Conservation (phyloP, 2,888 invertebrate species). For the Heliconius charithonia region DNA sequence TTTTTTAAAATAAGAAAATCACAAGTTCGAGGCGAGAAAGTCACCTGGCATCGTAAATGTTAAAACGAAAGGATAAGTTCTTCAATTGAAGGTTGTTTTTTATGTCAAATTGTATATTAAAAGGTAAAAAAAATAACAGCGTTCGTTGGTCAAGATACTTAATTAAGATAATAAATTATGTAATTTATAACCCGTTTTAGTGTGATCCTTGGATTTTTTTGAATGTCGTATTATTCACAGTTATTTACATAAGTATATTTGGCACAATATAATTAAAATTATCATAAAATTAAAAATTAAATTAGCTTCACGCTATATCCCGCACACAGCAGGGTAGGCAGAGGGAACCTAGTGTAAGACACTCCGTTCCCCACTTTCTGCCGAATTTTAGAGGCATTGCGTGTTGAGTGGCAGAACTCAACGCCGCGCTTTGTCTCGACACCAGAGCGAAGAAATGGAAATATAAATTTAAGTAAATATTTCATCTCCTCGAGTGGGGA, state of each 20-base stretch:
- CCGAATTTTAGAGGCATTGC: too few relatives aligned
- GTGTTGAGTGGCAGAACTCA: too few relatives aligned
- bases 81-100: constrained; percentile 37
- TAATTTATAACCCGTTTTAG: constrained; percentile 21
- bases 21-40: constrained; percentile 60
- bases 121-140: constrained; percentile 27
- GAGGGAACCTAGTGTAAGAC: too few relatives aligned
- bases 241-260: constrained; percentile 10
- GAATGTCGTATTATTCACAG: constrained; percentile 16
- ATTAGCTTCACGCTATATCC: too few relatives aligned
- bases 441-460: too few relatives aligned
- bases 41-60: constrained; percentile 59
- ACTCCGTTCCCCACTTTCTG: too few relatives aligned
- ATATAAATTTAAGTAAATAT: too few relatives aligned
- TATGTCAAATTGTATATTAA: constrained; percentile 37
- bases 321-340: too few relatives aligned
- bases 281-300: too few relatives aligned
- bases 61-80: constrained; percentile 46
- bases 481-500: too few relatives aligned
- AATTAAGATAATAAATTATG: constrained; percentile 31
- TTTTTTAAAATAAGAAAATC: background rate
- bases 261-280: background rate
- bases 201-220: constrained; percentile 23
- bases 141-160: constrained; percentile 15
- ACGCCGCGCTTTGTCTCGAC: too few relatives aligned